Evolutionary conservation across 2,113 vertebrate genomes (phyloP).

Genomic region (Lepisosteus oculatus): DNA sequence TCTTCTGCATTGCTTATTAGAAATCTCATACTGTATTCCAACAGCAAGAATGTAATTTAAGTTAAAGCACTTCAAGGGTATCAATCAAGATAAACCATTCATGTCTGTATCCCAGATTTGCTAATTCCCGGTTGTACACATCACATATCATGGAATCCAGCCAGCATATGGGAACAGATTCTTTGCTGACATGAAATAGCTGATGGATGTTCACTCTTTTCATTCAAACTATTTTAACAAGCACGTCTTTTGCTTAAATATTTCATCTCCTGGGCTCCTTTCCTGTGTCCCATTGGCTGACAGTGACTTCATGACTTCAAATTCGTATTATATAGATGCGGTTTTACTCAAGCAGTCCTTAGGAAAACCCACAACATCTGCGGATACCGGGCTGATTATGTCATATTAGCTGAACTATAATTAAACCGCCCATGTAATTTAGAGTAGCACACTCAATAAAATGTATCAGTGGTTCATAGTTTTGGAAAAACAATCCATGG

Average conservation of each 20-base stretch:
- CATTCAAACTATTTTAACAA: constrained; percentile 5
- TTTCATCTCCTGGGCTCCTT: constrained; percentile 1
- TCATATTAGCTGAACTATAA: constrained; percentile 54
- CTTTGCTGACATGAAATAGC: not conserved
- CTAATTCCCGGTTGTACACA: not conserved
- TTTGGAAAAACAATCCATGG: constrained; percentile 19
- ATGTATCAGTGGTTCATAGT: not conserved
- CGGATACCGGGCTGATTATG: constrained; percentile 41
- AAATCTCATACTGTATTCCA: not conserved
- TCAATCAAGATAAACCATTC: constrained; percentile 29
- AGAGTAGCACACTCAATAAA: constrained; percentile 16
- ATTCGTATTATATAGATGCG: constrained; percentile 37
- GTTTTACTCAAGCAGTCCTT: constrained; percentile 38
- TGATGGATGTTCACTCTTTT: not conserved
- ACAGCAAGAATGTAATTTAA: constrained; percentile 12
- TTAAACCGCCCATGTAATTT: constrained; percentile 45
- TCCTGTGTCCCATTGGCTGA: constrained; percentile 20
- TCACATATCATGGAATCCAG: not conserved
- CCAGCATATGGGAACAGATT: not conserved
- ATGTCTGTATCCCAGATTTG: constrained; percentile 35
- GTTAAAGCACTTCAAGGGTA: constrained; percentile 24
- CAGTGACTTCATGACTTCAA: constrained; percentile 53
- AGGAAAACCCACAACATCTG: constrained; percentile 50
- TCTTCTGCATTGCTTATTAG: not conserved
- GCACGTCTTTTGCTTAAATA: constrained; percentile 4